Evolutionary conservation across 2,888 invertebrate species (phyloP).

Genomic region (Amiota minor): DNA sequence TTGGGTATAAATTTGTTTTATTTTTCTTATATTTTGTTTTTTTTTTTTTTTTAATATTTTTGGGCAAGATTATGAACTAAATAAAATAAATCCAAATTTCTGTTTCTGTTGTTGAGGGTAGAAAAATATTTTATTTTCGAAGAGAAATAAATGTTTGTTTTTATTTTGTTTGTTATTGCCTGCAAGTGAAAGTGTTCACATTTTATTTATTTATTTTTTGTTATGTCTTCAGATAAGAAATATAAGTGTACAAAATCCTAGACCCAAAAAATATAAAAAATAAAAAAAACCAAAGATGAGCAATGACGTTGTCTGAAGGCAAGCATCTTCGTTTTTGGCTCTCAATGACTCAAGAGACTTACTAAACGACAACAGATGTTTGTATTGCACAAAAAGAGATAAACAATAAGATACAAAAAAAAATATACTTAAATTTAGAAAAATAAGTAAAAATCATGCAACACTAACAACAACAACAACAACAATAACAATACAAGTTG

Average conservation of each 20-base stretch:
- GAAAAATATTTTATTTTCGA: too few species aligned
- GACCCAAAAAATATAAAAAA: background rate
- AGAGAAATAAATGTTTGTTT: too few species aligned
- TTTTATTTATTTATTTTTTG: background rate
- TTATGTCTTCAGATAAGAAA: background rate
- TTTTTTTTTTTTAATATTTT: too few species aligned
- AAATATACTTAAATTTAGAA: background rate
- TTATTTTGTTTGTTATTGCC: background rate
- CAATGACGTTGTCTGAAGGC: constrained; percentile 22
- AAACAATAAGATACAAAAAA: background rate
- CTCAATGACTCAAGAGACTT: background rate
- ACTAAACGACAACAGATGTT: constrained; percentile 31
- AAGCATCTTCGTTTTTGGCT: constrained; percentile 14
- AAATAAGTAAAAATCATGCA: constrained; percentile 18
- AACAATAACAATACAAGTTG: background rate
- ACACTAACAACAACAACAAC: constrained; percentile 13
- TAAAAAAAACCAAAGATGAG: constrained; percentile 10
- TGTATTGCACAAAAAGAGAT: constrained; percentile 15
- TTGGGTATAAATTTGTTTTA: background rate
- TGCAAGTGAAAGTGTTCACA: constrained; percentile 26
- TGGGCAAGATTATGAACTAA: too few species aligned
- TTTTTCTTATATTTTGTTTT: background rate
- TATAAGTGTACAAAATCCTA: background rate
- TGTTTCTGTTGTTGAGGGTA: too few species aligned
- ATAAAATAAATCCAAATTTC: too few species aligned